Evolutionary conservation across 2,888 invertebrate genomes (phyloP), one percentile per base, ranked within the genome.

Genomic region (Drosophila maculinotata): DNA sequence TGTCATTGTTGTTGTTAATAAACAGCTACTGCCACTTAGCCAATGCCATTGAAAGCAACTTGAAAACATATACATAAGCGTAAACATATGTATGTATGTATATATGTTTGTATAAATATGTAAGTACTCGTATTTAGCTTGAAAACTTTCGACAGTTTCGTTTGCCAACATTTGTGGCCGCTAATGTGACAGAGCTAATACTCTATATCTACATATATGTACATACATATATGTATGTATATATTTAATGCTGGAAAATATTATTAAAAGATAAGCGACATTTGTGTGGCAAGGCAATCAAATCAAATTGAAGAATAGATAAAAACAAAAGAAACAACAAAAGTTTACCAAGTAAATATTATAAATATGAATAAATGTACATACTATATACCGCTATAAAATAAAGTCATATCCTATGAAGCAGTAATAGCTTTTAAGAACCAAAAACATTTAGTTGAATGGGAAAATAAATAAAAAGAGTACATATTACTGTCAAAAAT

Each of bases 21-120:
- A 62, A 63, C 38, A 41, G 57, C 60, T 25, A 62, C 44, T n/a
- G 30, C 6, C 59, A 57, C 52, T 53, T 48, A 23, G 26, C 36
- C 64, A 60, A 47, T 60, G 73, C 25, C 75, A 75, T 69, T 73
- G 64, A 75, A 75, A 62, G 33, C 36, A 49, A 47, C 52, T 14
- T 4, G 0, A 23, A 49, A 36, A 41, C 4, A 33, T 1, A 15
- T 28, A 17, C 44, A 30, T 8, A 30, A 12, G 17, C 4, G 12
- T 14, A 6, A n/a, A 25, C 26, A 49, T 10, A 47, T 28, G 33
- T 35, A 26, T 14, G 20, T 8, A 2, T 10, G 44, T 15, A 49
- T n/a, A n/a, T n/a, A n/a, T n/a, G 7, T 49, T 1, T 35, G 3
- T 9, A 23, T n/a, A 58, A 1, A 14, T 28, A 42, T 31, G 49